These are phyloP conservation scores for Lagocephalus sceleratus DNA, from an alignment of 2,797 vertebrate genomes.

Conservation along the genomic window DNA sequence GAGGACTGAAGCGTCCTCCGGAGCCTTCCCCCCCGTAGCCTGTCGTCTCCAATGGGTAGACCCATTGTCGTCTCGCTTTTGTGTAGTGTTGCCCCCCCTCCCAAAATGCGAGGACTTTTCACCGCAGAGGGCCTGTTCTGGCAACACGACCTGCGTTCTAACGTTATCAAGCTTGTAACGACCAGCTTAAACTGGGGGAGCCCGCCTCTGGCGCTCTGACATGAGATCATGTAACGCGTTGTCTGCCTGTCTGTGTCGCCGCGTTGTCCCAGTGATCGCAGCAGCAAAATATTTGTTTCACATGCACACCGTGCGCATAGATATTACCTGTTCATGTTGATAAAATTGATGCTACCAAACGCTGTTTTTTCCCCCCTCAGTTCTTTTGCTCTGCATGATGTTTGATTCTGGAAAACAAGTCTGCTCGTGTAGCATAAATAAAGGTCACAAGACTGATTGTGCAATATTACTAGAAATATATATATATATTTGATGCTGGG, in stretches of 20 bases:
- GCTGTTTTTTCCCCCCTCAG: conserved; percentile 1
- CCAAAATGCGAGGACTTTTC: conserved; percentile 8
- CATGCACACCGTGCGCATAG: conserved; percentile 7
- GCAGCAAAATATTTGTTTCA: conserved; percentile 20
- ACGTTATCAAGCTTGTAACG: too few species aligned
- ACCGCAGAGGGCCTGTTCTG: neutral
- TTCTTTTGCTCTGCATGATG: conserved; percentile 38
- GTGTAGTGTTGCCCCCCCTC: conserved; percentile 13
- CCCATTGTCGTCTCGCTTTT: conserved; percentile 4
- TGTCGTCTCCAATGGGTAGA: conserved; percentile 16
- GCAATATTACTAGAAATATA: neutral
- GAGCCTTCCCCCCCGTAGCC: conserved; percentile 4
- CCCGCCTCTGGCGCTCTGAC: conserved; percentile 17
- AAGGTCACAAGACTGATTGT: too few species aligned
- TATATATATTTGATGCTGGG: neutral
- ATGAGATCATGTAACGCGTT: conserved; percentile 11
- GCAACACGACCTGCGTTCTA: too few species aligned
- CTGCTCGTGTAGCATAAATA: neutral
- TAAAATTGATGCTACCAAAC: neutral
- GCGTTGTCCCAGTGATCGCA: conserved; percentile 9
- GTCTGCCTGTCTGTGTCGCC: conserved; percentile 24
- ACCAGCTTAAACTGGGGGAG: too few species aligned
- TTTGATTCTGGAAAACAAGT: conserved; percentile 3
- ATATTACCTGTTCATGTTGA: conserved; percentile 6
- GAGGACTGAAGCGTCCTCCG: conserved; percentile 72